Conservation (phyloP, 30 jellyfish, hydroid and myxozoan genomes). For the Pelagia noctiluca region DNA sequence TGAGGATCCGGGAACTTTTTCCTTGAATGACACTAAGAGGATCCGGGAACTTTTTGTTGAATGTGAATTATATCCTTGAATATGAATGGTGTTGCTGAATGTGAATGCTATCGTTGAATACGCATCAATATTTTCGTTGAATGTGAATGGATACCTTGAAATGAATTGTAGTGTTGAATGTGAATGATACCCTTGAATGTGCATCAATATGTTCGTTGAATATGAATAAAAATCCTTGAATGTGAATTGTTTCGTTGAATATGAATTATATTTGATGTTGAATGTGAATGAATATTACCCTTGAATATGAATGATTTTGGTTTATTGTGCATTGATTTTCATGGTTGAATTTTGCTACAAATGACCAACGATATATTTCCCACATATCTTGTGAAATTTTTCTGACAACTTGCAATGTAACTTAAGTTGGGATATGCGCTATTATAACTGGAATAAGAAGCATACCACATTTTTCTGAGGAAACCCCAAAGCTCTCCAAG, state of each 20-base stretch:
- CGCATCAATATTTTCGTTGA: neutral
- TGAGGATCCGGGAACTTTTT: neutral
- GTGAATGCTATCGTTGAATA: neutral
- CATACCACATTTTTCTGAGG: slow-evolving; percentile 68
- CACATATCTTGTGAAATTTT: slow-evolving; percentile 64
- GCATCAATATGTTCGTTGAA: neutral
- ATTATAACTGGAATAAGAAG: slow-evolving; percentile 65
- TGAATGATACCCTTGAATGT: slow-evolving; percentile 3
- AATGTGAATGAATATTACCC: neutral
- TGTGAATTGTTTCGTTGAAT: neutral
- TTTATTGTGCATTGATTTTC: neutral
- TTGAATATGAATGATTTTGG: neutral
- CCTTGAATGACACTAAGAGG: neutral
- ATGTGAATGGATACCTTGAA: neutral
- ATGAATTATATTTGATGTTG: neutral
- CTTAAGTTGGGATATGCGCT: slow-evolving; percentile 59
- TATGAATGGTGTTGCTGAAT: neutral
- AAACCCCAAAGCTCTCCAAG: slow-evolving; percentile 63
- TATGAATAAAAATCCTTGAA: neutral
- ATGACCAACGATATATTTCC: slow-evolving; percentile 20
- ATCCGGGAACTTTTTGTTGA: neutral
- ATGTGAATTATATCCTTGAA: neutral
- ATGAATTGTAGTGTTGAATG: neutral
- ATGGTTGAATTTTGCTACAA: neutral
- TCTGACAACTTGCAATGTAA: slow-evolving; percentile 68